Evolutionary conservation across 2,888 invertebrate species (phyloP).

Genomic region (Amphipyra tragopoginis): DNA sequence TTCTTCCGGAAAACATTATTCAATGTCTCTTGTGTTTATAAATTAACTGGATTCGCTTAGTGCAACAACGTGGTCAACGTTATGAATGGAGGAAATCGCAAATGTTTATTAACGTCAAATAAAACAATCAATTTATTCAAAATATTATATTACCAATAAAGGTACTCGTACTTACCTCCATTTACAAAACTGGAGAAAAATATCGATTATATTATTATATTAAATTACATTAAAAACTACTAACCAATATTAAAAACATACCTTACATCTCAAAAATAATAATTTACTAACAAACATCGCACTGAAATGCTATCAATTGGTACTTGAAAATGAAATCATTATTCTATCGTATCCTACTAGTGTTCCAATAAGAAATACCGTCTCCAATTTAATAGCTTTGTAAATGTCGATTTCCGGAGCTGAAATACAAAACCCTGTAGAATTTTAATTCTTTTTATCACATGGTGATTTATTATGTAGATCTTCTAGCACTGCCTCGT

Average conservation of each 20-base stretch:
- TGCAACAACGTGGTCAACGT: no score
- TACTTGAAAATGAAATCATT: background rate
- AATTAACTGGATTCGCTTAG: background rate
- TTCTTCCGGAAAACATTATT: constrained; percentile 68
- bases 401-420: constrained; percentile 15
- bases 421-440: constrained; percentile 32
- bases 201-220: constrained; percentile 84
- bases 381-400: constrained; percentile 16
- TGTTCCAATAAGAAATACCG: constrained; percentile 22
- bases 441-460: constrained; percentile 16
- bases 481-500: constrained; percentile 4
- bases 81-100: background rate
- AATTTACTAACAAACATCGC: constrained; percentile 88
- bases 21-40: constrained; percentile 57
- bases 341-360: constrained; percentile 5
- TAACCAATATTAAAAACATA: constrained; percentile 87
- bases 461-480: background rate
- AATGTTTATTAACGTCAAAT: constrained; percentile 39
- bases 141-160: constrained; percentile 85
- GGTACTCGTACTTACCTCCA: constrained; percentile 81
- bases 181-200: constrained; percentile 78
- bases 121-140: constrained; percentile 68
- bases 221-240: constrained; percentile 88
- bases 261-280: constrained; percentile 89
- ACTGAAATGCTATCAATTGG: constrained; percentile 50